These are phyloP conservation scores for Drosophila lacertosa DNA, from an alignment of 1,140 invertebrate species.

Conservation along the genomic window DNA sequence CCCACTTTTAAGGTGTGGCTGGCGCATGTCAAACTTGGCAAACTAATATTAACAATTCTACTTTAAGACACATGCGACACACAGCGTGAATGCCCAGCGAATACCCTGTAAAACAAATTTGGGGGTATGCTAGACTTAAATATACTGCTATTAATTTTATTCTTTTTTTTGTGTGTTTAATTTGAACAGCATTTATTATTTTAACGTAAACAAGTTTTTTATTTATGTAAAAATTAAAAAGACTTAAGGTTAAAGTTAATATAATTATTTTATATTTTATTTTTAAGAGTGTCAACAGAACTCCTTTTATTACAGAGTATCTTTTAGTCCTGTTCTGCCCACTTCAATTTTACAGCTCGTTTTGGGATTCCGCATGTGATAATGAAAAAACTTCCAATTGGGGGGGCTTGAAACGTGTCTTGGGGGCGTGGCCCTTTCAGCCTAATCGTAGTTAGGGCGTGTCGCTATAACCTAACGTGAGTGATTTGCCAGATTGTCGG, in stretches of 20 bases:
- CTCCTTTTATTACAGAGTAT: not conserved
- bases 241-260: no score
- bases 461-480: conserved; percentile 8
- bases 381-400: conserved; percentile 26
- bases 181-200: no score
- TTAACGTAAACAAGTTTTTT: no score
- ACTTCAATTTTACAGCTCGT: not conserved
- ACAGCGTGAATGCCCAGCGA: not conserved
- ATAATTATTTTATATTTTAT: no score
- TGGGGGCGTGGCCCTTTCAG: not conserved
- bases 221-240: no score
- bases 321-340: not conserved
- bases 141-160: no score
- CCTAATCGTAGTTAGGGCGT: conserved; percentile 29
- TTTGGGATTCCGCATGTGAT: conserved; percentile 5
- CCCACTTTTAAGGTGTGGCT: conserved; percentile 16
- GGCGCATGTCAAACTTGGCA: conserved; percentile 16
- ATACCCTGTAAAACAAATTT: not conserved
- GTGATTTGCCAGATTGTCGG: conserved; percentile 31
- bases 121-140: not conserved
- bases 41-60: conserved; percentile 43
- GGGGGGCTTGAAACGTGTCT: not conserved
- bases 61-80: conserved; percentile 27
- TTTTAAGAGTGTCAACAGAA: no score
- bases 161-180: no score